Base-by-base conservation (phyloP, 2,113 vertebrate genomes). In the Podarcis raffonei region DNA sequence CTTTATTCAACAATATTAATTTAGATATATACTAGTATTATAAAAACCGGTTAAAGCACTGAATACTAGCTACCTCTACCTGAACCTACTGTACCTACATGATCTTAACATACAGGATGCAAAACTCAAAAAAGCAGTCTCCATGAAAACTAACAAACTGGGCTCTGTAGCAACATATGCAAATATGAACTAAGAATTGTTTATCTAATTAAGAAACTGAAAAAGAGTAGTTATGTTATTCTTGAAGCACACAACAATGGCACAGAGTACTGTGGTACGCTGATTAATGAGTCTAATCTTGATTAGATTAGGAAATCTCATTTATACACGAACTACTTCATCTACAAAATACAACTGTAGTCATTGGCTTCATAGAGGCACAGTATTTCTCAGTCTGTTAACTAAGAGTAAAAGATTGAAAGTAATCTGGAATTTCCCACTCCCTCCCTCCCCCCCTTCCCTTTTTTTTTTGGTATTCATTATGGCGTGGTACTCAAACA, bases 61-160 rank as follows among this genome's bases (percentile, higher is more conserved):
- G 22, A 22, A 0, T 3, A 79, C n/a, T 90, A 87, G 65, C 76
- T 76, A 88, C 32, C 80, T 20, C 74, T 59, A 84, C 27, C 82
- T 18, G 27, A 25, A 42, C n/a, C 71, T 72, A 82, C 42, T 42
- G 42, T 42, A 42, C 35, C 88, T 84, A 82, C 80, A 82, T 69
- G 0, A 92, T 82, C 1, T 74, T 27, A 83, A 59, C 16, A 30
- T 9, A 22, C 13, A 0, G 81, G 68, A 71, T 15, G 39, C 88
- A 90, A 87, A 84, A 11, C 74, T 68, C 62, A 81, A 71, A 62
- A 85, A 89, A 84, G 79, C 6, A 5, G 78, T 68, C 23, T 25
- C 6, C 6, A 23, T 68, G 25, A 25, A 68, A 68, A 25, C 66
- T 68, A 27, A 68, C 66, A 68, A 68, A 68, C 59, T 62, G 59